Evolutionary conservation across 2,113 vertebrate genomes (phyloP), one percentile per base, ranked within the genome.

Genomic region (Gila orcuttii): DNA sequence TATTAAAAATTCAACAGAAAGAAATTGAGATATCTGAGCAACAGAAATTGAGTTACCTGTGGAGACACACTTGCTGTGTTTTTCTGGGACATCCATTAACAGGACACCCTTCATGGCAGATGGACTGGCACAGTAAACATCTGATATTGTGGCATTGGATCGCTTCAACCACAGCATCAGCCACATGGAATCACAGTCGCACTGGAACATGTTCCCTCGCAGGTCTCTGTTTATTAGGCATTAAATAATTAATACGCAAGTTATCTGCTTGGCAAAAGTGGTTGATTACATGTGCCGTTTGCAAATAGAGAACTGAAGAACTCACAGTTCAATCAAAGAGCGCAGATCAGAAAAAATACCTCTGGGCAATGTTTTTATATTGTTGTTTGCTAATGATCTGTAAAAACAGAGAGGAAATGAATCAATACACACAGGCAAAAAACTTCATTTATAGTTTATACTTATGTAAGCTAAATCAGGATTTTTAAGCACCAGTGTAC

Each of bases 301-400:
- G 4, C 19, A 73, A 64, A 78, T 17, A 66, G 19, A 62, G 12
- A 83, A 91, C 89, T 55, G 91, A 91, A 93, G 90, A 92, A 98
- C 98, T 99, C 94, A 99, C 98, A 99, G 93, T 91, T 99, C 97
- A 93, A 98, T 97, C 91, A 99, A 92, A 47, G 98, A 99, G 90
- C 98, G 96, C 93, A 99, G 95, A 91, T 98, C 96, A 31, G 94
- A 95, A 92, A 99, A 98, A 90, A 99, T 95, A 76, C 97, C 95
- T 91, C 96, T 96, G 33, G 97, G 97, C 91, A 99, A 94, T 90
- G 93, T 93, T 93, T 93, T 97, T 91, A 99, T 95, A 82, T 96
- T 95, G 94, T 98, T 99, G 92, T 98, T 98, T 89, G 98, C 96
- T 90, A 99, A 94, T 80, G 98, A 99, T 89, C 98, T 99, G 92